These are phyloP conservation scores for Grallaria varia DNA, from an alignment of 2,113 vertebrate species.

Conservation along the genomic window DNA sequence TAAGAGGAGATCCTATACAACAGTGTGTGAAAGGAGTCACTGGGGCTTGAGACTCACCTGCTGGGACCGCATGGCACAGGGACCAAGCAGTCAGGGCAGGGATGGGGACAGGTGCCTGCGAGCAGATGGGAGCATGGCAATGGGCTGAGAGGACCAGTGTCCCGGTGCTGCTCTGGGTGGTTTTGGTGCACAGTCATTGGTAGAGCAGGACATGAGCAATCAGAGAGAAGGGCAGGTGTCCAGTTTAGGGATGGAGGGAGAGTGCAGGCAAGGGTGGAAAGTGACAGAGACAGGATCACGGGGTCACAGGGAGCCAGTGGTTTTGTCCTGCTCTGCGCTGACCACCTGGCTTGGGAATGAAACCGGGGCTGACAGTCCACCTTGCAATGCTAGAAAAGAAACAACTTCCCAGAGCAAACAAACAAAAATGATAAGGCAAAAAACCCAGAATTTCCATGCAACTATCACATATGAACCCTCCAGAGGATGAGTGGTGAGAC, in stretches of 20 bases:
- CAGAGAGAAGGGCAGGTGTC: not conserved
- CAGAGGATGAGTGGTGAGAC: not conserved
- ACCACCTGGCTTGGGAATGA: not conserved
- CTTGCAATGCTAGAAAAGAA: not conserved
- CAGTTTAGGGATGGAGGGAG: not conserved
- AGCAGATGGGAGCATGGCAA: not conserved
- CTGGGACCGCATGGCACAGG: fast-evolving
- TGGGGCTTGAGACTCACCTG: not conserved
- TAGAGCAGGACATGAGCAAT: not conserved
- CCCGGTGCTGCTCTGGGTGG: fast-evolving
- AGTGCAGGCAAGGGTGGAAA: not conserved
- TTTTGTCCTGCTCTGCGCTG: not conserved
- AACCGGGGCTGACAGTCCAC: not conserved
- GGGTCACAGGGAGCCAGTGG: not conserved
- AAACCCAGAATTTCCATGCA: not conserved
- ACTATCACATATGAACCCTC: not conserved
- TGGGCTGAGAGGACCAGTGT: not conserved
- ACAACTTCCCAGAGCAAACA: not conserved
- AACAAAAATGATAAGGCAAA: not conserved
- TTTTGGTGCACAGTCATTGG: not conserved
- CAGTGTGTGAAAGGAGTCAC: not conserved
- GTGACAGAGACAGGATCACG: not conserved
- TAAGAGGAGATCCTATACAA: fast-evolving
- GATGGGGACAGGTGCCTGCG: not conserved
- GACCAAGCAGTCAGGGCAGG: not conserved